A percentile compares a stretch with the other conserved stretches of the same genome.
phyloP scores from a whole-genome alignment of 2,888 invertebrate genomes.

The Drosophila prolongata region DNA sequence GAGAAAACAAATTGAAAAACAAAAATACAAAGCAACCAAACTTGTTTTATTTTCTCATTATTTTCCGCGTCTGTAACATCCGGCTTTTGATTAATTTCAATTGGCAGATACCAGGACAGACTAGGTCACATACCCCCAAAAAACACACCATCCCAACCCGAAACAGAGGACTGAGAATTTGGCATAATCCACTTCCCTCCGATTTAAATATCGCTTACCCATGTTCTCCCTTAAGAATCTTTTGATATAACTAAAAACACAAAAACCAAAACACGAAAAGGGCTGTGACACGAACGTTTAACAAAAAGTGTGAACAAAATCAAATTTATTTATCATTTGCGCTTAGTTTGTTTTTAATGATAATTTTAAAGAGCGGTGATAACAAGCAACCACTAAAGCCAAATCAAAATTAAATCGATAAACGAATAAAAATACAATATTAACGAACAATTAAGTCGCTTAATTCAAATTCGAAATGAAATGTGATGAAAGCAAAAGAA shows the following conservation, averaged over 20 bases:
- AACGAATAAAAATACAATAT: slow-evolving; percentile 43
- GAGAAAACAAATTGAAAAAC: slow-evolving; percentile 65
- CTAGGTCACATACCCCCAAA: slow-evolving; percentile 24
- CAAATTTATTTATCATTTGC: slow-evolving; percentile 49
- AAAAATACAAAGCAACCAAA: slow-evolving; percentile 59
- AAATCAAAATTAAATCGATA: slow-evolving; percentile 75
- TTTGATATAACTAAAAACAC: slow-evolving; percentile 38
- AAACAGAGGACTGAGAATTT: slow-evolving; percentile 59
- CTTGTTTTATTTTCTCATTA: slow-evolving; percentile 73
- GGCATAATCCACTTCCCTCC: slow-evolving; percentile 49
- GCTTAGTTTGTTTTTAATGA: slow-evolving; percentile 32
- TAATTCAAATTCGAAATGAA: slow-evolving; percentile 63
- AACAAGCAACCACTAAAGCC: slow-evolving; percentile 69
- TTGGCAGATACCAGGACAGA: slow-evolving; percentile 59
- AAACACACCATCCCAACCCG: slow-evolving; percentile 28
- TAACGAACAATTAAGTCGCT: slow-evolving; percentile 52
- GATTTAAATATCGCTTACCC: slow-evolving; percentile 33
- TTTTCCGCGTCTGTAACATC: slow-evolving; percentile 46
- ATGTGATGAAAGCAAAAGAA: slow-evolving; percentile 69
- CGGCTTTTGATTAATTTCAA: slow-evolving; percentile 50
- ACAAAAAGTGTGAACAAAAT: slow-evolving; percentile 64
- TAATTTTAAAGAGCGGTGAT: slow-evolving; percentile 70
- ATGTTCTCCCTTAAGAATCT: slow-evolving; percentile 22
- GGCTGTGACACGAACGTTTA: slow-evolving; percentile 76
- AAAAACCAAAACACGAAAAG: slow-evolving; percentile 57